A percentile compares a stretch with the other conserved stretches of the same genome.
Conservation (phyloP, 1,140 invertebrate genomes). For the Drosophila watanabei region DNA sequence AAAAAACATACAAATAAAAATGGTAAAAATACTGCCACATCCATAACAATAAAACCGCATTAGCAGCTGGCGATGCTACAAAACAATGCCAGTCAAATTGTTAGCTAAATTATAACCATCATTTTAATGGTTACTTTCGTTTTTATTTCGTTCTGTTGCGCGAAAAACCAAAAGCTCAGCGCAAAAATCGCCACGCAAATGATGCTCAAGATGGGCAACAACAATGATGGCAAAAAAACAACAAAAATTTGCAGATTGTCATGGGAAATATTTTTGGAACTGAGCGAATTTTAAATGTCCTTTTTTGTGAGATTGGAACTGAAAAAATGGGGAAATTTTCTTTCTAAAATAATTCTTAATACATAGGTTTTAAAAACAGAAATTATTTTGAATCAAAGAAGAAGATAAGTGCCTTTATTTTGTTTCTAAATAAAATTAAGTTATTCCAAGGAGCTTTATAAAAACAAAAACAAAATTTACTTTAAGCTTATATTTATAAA, state of each 20-base stretch:
- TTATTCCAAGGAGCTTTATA: accelerated
- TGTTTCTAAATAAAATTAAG: not conserved
- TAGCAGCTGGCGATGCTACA: slow-evolving; percentile 64
- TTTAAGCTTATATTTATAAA: no score
- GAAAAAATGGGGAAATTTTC: not conserved
- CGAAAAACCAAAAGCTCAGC: slow-evolving; percentile 68
- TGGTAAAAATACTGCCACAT: slow-evolving; percentile 44
- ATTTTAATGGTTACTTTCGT: slow-evolving; percentile 69
- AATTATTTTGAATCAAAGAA: not conserved
- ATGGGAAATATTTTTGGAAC: slow-evolving; percentile 1
- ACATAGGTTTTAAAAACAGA: not conserved
- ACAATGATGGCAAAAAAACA: slow-evolving; percentile 3
- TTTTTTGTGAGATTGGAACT: not conserved
- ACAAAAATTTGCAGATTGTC: slow-evolving; percentile 29
- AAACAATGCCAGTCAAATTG: slow-evolving; percentile 63
- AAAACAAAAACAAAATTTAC: not conserved
- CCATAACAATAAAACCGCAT: slow-evolving; percentile 78
- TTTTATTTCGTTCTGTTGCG: slow-evolving; percentile 32
- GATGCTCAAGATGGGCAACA: slow-evolving; percentile 60
- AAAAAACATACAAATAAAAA: not conserved
- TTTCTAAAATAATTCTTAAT: not conserved
- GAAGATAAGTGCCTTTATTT: no score
- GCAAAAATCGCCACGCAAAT: slow-evolving; percentile 70
- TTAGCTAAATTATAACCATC: slow-evolving; percentile 79
- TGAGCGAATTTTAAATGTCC: not conserved